Conservation (phyloP, 2,888 invertebrate species). For the Lepidochitona cinerea region DNA sequence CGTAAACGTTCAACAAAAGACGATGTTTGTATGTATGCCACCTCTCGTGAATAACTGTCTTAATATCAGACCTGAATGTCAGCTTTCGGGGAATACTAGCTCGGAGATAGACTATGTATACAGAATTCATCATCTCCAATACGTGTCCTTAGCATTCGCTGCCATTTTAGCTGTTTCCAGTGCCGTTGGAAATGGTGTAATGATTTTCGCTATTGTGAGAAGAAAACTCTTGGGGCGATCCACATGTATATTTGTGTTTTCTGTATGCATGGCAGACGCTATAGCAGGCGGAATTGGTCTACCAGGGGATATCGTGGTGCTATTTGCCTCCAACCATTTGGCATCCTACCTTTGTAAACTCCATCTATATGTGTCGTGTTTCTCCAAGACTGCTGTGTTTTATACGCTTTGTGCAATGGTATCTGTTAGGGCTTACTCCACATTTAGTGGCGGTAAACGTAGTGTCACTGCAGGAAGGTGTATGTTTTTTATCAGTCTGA, state of each 20-base stretch:
- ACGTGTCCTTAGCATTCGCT: background rate
- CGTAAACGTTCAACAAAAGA: too few relatives aligned
- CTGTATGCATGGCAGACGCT: constrained; percentile 53
- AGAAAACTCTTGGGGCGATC: constrained; percentile 51
- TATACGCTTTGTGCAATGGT: constrained; percentile 34
- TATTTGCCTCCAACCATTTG: constrained; percentile 23
- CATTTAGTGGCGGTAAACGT: background rate
- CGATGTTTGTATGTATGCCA: background rate
- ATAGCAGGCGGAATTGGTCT: constrained; percentile 40
- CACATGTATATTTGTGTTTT: constrained; percentile 59
- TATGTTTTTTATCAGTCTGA: constrained; percentile 62
- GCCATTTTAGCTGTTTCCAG: background rate
- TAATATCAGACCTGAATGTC: background rate
- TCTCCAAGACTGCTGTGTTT: constrained; percentile 52
- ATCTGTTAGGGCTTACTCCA: background rate
- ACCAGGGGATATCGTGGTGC: constrained; percentile 40
- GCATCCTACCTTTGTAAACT: constrained; percentile 48
- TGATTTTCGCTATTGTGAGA: background rate
- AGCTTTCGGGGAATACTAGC: background rate
- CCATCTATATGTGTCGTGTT: constrained; percentile 46
- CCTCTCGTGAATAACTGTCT: background rate
- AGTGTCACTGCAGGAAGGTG: constrained; percentile 38
- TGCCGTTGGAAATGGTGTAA: background rate
- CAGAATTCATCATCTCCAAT: background rate
- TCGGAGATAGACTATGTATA: background rate